phyloP scores from a whole-genome alignment of 2,888 invertebrate species.

The Lucinisca nassula region DNA sequence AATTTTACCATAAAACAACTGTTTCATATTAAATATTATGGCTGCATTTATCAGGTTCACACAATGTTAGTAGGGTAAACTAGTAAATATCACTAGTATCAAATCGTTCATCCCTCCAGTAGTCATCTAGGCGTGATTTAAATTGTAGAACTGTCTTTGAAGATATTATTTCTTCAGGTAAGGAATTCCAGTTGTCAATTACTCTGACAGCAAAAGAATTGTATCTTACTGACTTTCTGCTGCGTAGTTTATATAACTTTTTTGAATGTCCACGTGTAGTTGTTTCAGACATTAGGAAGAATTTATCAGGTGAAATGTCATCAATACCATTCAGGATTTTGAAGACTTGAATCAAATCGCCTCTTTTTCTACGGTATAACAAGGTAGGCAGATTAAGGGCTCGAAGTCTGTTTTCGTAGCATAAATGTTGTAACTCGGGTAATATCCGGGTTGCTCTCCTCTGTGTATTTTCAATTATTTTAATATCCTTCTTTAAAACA shows the following conservation, averaged over 20 bases:
- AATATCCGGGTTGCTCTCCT: slow-evolving; percentile 29
- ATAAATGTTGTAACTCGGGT: not conserved
- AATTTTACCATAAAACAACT: too few species aligned
- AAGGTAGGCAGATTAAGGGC: slow-evolving; percentile 17
- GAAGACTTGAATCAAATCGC: slow-evolving; percentile 25
- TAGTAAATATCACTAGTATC: not conserved
- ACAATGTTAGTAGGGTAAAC: too few species aligned
- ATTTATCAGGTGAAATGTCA: not conserved
- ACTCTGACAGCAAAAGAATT: not conserved
- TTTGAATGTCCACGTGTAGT: not conserved
- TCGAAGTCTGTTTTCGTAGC: slow-evolving; percentile 11
- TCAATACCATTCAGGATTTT: slow-evolving; percentile 19
- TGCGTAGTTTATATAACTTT: not conserved
- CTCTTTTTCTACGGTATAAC: slow-evolving; percentile 16
- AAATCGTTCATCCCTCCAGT: not conserved
- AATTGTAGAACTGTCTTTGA: not conserved
- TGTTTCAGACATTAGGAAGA: not conserved
- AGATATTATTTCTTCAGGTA: not conserved
- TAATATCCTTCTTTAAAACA: slow-evolving; percentile 17
- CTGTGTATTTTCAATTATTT: slow-evolving; percentile 33
- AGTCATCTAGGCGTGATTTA: not conserved
- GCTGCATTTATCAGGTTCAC: too few species aligned
- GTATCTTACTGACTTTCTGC: not conserved
- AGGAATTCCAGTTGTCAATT: not conserved
- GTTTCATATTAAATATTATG: too few species aligned